phyloP scores from a whole-genome alignment of 2,888 invertebrate species.

The Glyphotaelius pellucidus region DNA sequence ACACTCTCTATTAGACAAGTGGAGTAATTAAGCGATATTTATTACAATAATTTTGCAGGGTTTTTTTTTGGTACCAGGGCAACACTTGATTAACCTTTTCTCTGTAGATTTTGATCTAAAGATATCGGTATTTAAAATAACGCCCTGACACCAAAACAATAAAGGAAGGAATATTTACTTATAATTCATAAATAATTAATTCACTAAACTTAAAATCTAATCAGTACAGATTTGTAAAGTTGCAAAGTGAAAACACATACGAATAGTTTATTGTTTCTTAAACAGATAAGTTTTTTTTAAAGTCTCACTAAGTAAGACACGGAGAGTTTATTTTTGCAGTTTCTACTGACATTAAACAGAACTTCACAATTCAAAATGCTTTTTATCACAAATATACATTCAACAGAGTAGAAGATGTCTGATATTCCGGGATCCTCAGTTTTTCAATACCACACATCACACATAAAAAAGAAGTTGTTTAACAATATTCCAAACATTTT shows the following conservation, averaged over 20 bases:
- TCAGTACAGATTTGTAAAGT: not conserved
- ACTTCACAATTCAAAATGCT: not conserved
- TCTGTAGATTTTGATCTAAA: not conserved
- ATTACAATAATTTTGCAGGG: not conserved
- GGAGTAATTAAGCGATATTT: not conserved
- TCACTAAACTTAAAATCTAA: not conserved
- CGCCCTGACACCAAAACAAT: not conserved
- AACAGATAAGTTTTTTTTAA: not conserved
- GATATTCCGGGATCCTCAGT: not conserved
- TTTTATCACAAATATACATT: not conserved
- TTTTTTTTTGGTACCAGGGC: not conserved
- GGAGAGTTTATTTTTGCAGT: not conserved
- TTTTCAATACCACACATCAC: not conserved
- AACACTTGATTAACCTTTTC: not conserved
- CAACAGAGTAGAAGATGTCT: not conserved
- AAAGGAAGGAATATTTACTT: not conserved
- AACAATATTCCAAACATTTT: not conserved
- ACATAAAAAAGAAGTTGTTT: not conserved
- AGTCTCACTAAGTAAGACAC: not conserved
- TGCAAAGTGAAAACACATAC: not conserved
- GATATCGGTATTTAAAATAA: not conserved
- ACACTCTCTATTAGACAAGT: slow-evolving; percentile 19
- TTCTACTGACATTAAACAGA: not conserved
- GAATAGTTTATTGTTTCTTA: not conserved
- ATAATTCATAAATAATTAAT: not conserved